These are phyloP conservation scores for Eustalomyia histrio DNA, from an alignment of 2,888 invertebrate species.

Conservation along the genomic window DNA sequence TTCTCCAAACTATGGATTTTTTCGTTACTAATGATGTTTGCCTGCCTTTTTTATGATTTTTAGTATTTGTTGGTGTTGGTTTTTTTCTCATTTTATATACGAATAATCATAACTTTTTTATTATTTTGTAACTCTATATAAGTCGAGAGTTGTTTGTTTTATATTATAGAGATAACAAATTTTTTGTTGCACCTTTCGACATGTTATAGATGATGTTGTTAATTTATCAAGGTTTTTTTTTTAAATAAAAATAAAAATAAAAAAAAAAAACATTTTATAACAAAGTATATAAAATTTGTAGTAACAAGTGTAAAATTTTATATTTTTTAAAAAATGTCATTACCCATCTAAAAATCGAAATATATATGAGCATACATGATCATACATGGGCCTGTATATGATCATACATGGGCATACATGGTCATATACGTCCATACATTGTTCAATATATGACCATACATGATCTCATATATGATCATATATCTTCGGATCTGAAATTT, in stretches of 20 bases:
- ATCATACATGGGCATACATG: too few relatives aligned
- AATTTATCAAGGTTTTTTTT: slow-evolving; percentile 41
- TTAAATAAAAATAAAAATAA: too few relatives aligned
- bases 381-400: too few relatives aligned
- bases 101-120: slow-evolving; percentile 57
- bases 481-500: too few relatives aligned
- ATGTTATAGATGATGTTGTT: slow-evolving; percentile 57
- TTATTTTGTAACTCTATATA: slow-evolving; percentile 52
- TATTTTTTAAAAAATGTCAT: too few relatives aligned
- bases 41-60: slow-evolving; percentile 47
- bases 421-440: too few relatives aligned
- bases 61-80: slow-evolving; percentile 9
- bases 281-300: neutral
- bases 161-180: slow-evolving; percentile 58
- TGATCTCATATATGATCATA: too few relatives aligned
- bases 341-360: too few relatives aligned
- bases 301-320: neutral
- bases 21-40: slow-evolving; percentile 52
- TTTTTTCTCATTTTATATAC: slow-evolving; percentile 28
- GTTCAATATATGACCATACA: too few relatives aligned
- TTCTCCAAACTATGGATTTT: slow-evolving; percentile 34
- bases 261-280: neutral
- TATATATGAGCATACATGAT: too few relatives aligned
- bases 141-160: slow-evolving; percentile 60
- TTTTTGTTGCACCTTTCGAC: slow-evolving; percentile 56